Base-by-base conservation (phyloP, 2,113 vertebrate species). In the Podarcis cretensis region DNA sequence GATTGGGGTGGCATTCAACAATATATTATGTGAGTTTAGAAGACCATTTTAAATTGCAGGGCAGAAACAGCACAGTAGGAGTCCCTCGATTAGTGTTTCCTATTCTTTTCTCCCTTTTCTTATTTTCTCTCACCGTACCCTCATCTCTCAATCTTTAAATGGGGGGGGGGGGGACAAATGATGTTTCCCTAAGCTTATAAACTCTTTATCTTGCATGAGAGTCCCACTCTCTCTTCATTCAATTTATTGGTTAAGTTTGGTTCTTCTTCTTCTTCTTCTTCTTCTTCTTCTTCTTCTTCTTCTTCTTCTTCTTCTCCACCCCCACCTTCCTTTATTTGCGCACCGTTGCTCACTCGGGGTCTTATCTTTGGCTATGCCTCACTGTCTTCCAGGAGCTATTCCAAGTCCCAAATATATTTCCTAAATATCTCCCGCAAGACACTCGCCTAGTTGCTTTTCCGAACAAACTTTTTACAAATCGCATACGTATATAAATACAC, bases 161-260 rank as follows among this genome's bases (percentile, higher is more conserved):
- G 63, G 32, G 18, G 18, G 1, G 7, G n/a, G n/a, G n/a, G n/a
- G n/a, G n/a, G n/a, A 89, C 8, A 48, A 43, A 90, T 92, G 92
- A 37, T 88, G 90, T 20, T 85, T 65, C 54, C 8, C 25, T 27
- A 35, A n/a, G 37, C 83, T 85, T 88, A 87, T 27, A 81, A 87
- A 89, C 89, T 77, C 75, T 20, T 92, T 6, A 82, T 69, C 92
- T 13, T 90, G 8, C 76, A 93, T 40, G 18, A 63, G 48, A 89
- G 48, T 83, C 66, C 21, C 37, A 20, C 12, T 35, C 27, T 78
- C 21, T 84, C 69, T 77, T 84, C 2, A 65, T 65, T 93, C 83
- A 43, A 71, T 77, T 6, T 81, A 27, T 3, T 54, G 0, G 83
- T n/a, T 27, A 27, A 54, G 48, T 54, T 54, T 54, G 81, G 32